Conservation (phyloP, 2,888 invertebrate genomes). For the Mythimna ferrago region DNA sequence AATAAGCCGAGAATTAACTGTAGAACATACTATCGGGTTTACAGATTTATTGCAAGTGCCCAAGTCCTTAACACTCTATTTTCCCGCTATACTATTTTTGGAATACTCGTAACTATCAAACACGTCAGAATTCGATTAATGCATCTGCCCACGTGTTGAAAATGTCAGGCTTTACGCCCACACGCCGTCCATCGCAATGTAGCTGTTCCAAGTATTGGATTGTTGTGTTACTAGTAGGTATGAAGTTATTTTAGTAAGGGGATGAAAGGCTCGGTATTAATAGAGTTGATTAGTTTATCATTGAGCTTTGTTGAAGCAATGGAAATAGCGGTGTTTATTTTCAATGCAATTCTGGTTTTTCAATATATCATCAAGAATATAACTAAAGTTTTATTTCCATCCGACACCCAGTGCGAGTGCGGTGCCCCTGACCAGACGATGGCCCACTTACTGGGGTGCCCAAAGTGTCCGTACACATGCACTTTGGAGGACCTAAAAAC, state of each 20-base stretch:
- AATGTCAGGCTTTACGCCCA: conserved; percentile 54
- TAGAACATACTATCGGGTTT: neutral
- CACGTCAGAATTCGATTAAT: conserved; percentile 35
- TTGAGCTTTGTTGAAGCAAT: conserved; percentile 5
- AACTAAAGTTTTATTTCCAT: too few species aligned
- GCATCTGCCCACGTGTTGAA: conserved; percentile 41
- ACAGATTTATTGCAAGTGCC: neutral
- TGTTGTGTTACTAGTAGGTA: neutral
- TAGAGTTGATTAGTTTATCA: neutral
- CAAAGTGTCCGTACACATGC: too few species aligned
- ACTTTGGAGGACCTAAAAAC: too few species aligned
- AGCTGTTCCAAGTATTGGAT: conserved; percentile 7
- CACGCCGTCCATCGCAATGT: conserved; percentile 33
- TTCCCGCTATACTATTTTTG: conserved; percentile 6
- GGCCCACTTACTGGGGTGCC: too few species aligned
- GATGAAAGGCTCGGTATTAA: neutral
- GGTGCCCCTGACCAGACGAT: too few species aligned
- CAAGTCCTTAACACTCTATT: neutral
- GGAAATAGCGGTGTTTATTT: neutral
- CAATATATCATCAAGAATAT: too few species aligned
- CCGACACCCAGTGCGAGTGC: too few species aligned
- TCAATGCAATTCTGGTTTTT: too few species aligned
- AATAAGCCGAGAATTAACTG: too few species aligned
- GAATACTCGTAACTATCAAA: neutral
- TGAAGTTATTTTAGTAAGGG: conserved; percentile 18